Percentiles rank a stretch among this genome's conserved stretches.
These are phyloP conservation scores for Aplidium turbinatum DNA, from an alignment of 23 tunicate genomes.

Conservation along the genomic window DNA sequence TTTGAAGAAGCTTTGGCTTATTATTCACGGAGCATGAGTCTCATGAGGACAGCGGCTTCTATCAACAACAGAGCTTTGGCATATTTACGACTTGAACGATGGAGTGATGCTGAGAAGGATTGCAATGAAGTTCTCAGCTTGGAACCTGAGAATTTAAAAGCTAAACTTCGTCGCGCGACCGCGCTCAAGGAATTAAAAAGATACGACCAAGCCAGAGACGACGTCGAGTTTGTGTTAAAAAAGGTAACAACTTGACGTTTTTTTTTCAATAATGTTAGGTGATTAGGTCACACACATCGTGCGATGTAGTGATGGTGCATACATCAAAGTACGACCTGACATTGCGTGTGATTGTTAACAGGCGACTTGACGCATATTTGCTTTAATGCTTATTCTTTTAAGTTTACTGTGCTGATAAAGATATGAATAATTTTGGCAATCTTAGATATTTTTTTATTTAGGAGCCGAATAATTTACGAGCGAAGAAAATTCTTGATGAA, in stretches of 20 bases:
- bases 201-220: conserved; percentile 50
- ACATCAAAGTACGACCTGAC: too few species aligned
- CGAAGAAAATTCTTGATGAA: conserved; percentile 69
- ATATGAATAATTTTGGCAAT: background rate
- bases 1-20: conserved; percentile 85
- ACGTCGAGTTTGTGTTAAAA: conserved; percentile 62
- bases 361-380: too few species aligned
- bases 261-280: too few species aligned
- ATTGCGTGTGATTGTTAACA: too few species aligned
- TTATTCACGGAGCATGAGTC: conserved; percentile 73
- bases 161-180: conserved; percentile 78
- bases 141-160: conserved; percentile 83
- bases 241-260: too few species aligned
- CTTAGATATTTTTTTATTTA: conserved; percentile 15
- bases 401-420: background rate
- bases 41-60: conserved; percentile 61
- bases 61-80: conserved; percentile 85
- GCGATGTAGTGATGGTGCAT: too few species aligned
- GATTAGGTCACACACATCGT: too few species aligned
- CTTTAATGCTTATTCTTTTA: too few species aligned
- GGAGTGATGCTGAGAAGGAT: conserved; percentile 53
- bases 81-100: conserved; percentile 63
- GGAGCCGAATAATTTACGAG: conserved; percentile 82
- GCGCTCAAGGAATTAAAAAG: conserved; percentile 50
- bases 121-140: conserved; percentile 53